phyloP scores from a whole-genome alignment of 2,888 invertebrate species.

The Caenorhabditis drosophilae region DNA sequence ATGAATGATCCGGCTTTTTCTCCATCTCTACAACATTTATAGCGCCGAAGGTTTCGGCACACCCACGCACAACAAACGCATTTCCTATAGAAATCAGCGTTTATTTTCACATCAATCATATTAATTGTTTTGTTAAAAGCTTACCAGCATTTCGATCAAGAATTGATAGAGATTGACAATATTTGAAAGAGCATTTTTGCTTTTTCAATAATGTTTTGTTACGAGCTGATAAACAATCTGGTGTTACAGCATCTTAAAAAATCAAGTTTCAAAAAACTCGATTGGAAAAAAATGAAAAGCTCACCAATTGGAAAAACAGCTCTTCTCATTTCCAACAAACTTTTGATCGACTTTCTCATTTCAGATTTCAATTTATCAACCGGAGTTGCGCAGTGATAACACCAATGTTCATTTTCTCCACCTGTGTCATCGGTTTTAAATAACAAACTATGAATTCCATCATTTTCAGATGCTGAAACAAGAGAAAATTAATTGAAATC shows the following conservation, averaged over 20 bases:
- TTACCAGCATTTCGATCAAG: constrained; percentile 58
- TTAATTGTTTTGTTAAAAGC: not conserved
- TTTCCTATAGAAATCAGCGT: constrained; percentile 22
- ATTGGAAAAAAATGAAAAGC: not conserved
- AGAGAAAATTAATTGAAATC: too few relatives aligned
- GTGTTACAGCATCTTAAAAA: constrained; percentile 47
- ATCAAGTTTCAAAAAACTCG: not conserved
- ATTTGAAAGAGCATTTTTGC: constrained; percentile 54
- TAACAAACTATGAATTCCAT: too few relatives aligned
- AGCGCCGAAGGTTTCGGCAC: constrained; percentile 65
- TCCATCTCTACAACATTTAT: constrained; percentile 51
- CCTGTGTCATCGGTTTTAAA: too few relatives aligned
- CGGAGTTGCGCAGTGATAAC: constrained; percentile 56
- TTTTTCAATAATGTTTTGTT: constrained; percentile 52
- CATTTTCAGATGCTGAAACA: too few relatives aligned
- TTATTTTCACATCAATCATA: not conserved
- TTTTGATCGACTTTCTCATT: constrained; percentile 51
- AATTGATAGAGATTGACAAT: constrained; percentile 62
- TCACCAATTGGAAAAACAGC: constrained; percentile 51
- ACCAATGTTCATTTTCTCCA: constrained; percentile 58
- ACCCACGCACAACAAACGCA: constrained; percentile 62
- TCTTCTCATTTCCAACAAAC: constrained; percentile 59
- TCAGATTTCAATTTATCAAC: constrained; percentile 44
- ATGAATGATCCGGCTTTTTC: constrained; percentile 54
- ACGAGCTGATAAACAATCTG: constrained; percentile 52